A percentile compares a stretch with the other conserved stretches of the same genome.
Conservation (phyloP, 2,888 invertebrate species). For the Rhingia campestris region DNA sequence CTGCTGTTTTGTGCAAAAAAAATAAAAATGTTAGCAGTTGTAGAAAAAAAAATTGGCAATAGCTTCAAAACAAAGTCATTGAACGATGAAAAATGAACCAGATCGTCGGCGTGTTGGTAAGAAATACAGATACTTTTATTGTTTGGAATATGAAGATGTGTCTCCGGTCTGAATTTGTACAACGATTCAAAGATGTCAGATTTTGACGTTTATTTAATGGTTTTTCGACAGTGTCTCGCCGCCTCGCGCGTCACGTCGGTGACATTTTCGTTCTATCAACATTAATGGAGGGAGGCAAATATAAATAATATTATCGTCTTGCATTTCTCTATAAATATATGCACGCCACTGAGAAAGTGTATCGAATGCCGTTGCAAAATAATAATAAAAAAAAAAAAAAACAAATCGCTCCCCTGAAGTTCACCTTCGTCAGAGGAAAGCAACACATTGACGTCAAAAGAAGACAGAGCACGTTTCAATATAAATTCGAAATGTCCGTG, state of each 20-base stretch:
- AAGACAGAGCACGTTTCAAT: conserved; percentile 29
- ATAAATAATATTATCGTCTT: neutral
- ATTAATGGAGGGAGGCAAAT: neutral
- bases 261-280: conserved; percentile 8
- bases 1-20: neutral
- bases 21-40: neutral
- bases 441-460: conserved; percentile 53
- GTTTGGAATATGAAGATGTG: neutral
- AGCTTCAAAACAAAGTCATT: conserved; percentile 49
- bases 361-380: neutral
- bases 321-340: conserved; percentile 13
- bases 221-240: conserved; percentile 3
- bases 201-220: conserved; percentile 36
- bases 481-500: conserved; percentile 26
- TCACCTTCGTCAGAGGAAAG: conserved; percentile 22
- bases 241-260: conserved; percentile 16
- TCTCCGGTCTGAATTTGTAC: conserved; percentile 19
- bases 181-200: conserved; percentile 12
- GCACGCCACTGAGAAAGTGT: conserved; percentile 12
- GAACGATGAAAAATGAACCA: conserved; percentile 59
- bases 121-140: neutral
- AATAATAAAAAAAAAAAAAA: conserved; percentile 11
- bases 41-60: conserved; percentile 37
- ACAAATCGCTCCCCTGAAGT: neutral
- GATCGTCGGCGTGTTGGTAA: conserved; percentile 40